A percentile compares a stretch with the other conserved stretches of the same genome.
Conservation (phyloP, 2,113 vertebrate genomes). For the Mugil cephalus region DNA sequence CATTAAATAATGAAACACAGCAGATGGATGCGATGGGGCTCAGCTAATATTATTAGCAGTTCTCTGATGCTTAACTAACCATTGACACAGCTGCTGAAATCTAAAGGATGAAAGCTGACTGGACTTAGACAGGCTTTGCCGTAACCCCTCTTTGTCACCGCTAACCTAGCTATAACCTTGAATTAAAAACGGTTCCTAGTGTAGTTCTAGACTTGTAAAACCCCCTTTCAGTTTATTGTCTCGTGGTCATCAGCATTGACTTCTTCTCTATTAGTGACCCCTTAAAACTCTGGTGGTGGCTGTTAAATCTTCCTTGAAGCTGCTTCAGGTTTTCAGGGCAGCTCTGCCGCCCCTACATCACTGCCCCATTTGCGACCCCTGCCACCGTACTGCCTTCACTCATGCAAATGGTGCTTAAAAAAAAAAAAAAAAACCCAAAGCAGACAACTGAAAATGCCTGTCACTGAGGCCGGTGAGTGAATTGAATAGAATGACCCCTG, state of each 20-base stretch:
- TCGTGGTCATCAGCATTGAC: background rate
- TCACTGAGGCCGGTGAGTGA: slow-evolving; percentile 40
- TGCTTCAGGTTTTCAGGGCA: slow-evolving; percentile 20
- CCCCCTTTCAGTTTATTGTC: background rate
- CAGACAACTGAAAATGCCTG: slow-evolving; percentile 58
- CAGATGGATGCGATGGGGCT: background rate
- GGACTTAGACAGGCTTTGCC: background rate
- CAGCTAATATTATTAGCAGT: background rate
- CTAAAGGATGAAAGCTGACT: background rate
- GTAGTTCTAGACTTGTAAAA: background rate
- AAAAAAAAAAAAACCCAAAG: slow-evolving; percentile 49
- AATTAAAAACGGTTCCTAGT: background rate
- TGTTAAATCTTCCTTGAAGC: slow-evolving; percentile 27
- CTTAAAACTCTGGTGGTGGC: background rate
- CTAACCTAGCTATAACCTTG: background rate
- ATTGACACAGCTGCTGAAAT: slow-evolving; percentile 3
- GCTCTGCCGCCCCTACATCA: slow-evolving; percentile 37
- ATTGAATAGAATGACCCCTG: slow-evolving; percentile 60
- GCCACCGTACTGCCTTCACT: slow-evolving; percentile 20
- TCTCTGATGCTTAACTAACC: background rate
- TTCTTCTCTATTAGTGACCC: background rate
- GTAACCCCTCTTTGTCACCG: background rate
- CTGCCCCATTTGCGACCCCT: slow-evolving; percentile 40
- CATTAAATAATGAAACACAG: background rate
- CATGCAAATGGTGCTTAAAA: slow-evolving; percentile 32